Evolutionary conservation across 2,888 invertebrate genomes (phyloP).

Genomic region (Geophilus truncorum): DNA sequence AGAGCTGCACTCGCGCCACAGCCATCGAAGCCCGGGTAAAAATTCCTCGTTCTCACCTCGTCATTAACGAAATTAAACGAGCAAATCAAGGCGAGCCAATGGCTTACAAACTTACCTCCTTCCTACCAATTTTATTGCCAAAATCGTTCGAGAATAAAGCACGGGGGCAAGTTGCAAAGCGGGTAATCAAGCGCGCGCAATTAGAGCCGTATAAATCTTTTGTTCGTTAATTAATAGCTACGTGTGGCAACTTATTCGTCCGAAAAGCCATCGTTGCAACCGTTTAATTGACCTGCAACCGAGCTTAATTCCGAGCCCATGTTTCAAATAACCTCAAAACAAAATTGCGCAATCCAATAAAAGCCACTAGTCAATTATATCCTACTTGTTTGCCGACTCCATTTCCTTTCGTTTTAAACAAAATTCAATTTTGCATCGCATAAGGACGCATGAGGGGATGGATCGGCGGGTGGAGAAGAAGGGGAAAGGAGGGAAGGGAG

Average conservation of each 20-base stretch:
- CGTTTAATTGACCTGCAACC: constrained; percentile 30
- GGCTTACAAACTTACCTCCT: neutral
- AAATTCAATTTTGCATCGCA: constrained; percentile 30
- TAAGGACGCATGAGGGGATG: neutral
- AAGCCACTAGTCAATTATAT: constrained; percentile 32
- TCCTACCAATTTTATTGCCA: neutral
- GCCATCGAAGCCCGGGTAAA: too few relatives aligned
- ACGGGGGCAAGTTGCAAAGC: constrained; percentile 4
- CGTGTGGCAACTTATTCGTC: constrained; percentile 20
- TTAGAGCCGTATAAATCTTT: constrained; percentile 33
- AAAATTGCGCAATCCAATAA: constrained; percentile 32
- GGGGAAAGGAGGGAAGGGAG: too few relatives aligned
- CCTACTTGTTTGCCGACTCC: constrained; percentile 25
- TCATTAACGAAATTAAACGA: constrained; percentile 17
- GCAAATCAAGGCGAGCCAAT: neutral
- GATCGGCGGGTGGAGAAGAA: neutral
- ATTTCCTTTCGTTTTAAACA: constrained; percentile 29
- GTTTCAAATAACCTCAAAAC: constrained; percentile 32
- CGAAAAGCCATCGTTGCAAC: neutral
- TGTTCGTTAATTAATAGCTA: constrained; percentile 32
- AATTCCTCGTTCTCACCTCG: constrained; percentile 10
- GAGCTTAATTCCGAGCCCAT: constrained; percentile 14
- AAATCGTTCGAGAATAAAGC: constrained; percentile 5
- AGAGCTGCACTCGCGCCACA: neutral
- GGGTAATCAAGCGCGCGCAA: neutral